A percentile compares a stretch with the other conserved stretches of the same genome.
Conservation (phyloP, 2,888 invertebrate genomes). For the Gerris lacustris region DNA sequence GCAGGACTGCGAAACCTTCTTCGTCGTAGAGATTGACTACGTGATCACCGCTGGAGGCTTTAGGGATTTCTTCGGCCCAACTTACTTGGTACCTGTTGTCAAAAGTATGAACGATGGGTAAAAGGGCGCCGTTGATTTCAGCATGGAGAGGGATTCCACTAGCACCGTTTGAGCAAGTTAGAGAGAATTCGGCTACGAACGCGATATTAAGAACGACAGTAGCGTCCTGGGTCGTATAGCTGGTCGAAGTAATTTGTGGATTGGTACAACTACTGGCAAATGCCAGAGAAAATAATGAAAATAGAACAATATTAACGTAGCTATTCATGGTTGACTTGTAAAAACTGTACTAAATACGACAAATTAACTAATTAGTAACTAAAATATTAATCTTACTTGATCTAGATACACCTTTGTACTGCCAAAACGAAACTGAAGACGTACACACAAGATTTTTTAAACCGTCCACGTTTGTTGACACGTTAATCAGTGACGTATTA, state of each 20-base stretch:
- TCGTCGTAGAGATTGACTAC: conserved; percentile 76
- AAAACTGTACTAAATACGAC: not conserved
- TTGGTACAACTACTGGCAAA: conserved; percentile 29
- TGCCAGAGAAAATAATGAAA: not conserved
- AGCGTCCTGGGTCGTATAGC: conserved; percentile 85
- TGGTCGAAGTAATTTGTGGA: conserved; percentile 54
- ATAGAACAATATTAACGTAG: not conserved
- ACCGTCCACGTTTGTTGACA: not conserved
- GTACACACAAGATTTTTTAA: not conserved
- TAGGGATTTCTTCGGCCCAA: conserved; percentile 79
- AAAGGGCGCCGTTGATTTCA: conserved; percentile 72
- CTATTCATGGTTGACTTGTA: not conserved
- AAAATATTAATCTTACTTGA: too few relatives aligned
- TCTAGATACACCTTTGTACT: too few relatives aligned
- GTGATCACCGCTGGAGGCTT: conserved; percentile 68
- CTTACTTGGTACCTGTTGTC: conserved; percentile 78
- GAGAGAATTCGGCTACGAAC: conserved; percentile 77
- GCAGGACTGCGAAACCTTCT: conserved; percentile 75
- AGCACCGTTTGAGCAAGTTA: conserved; percentile 60
- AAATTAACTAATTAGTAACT: not conserved
- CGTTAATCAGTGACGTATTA: conserved; percentile 1
- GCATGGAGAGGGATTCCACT: conserved; percentile 70
- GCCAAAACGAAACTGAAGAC: too few relatives aligned
- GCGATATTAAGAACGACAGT: conserved; percentile 82
- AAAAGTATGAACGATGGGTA: conserved; percentile 65